These are phyloP conservation scores for Acrobasis suavella DNA, from an alignment of 2,888 invertebrate species.

Conservation along the genomic window DNA sequence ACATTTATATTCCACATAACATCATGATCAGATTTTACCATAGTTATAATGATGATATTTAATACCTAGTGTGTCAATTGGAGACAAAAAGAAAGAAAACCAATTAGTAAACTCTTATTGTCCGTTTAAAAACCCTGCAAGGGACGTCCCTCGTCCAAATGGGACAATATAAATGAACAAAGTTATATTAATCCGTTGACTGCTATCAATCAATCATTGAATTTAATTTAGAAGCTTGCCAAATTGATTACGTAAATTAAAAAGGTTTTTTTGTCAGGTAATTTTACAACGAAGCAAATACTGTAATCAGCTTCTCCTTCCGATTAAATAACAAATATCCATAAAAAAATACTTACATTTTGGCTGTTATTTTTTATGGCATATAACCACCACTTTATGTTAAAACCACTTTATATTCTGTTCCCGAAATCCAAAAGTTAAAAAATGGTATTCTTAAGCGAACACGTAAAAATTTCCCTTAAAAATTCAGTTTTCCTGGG, in stretches of 20 bases:
- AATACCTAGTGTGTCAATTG: not conserved
- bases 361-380: too few relatives aligned
- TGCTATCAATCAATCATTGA: constrained; percentile 13
- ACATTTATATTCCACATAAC: too few relatives aligned
- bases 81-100: not conserved
- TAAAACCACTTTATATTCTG: not conserved
- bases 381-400: not conserved
- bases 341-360: too few relatives aligned
- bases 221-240: constrained; percentile 12
- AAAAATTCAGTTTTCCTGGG: constrained; percentile 8
- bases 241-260: constrained; percentile 2
- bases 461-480: not conserved
- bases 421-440: not conserved
- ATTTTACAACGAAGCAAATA: too few relatives aligned
- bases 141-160: not conserved
- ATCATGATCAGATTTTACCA: too few relatives aligned
- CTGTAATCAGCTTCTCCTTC: too few relatives aligned
- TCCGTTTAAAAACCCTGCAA: not conserved
- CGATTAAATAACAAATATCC: too few relatives aligned
- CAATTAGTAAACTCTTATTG: not conserved
- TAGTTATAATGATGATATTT: too few relatives aligned
- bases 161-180: constrained; percentile 13
- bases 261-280: not conserved
- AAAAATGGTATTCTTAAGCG: not conserved
- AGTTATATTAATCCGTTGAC: constrained; percentile 14